Evolutionary conservation across 2,797 vertebrate genomes (phyloP), one percentile per base, ranked within the genome.

Genomic region (Danio albolineatus): DNA sequence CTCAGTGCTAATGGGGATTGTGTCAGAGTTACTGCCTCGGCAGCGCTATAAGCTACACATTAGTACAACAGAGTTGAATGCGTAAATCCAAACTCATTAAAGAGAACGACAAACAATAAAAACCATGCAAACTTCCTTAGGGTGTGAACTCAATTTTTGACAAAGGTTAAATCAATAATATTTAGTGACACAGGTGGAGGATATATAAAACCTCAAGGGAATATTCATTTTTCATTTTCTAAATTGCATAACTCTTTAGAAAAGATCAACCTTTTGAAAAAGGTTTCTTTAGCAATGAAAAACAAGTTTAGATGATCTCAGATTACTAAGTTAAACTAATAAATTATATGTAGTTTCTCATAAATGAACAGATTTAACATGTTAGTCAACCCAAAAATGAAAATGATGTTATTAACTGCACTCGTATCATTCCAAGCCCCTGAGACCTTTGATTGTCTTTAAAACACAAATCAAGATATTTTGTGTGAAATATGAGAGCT

Each of bases 1-100:
- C 36, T 44, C 61, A 70, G 82, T 28, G 59, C 44, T 67, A 76
- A 83, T 65, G 70, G 46, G 71, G 38, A 84, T 84, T 57, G 48
- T 64, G 41, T 70, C 69, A 61, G 48, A 61, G 28, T 69, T 54
- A 84, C 62, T 62, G 78, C 51, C 54, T 70, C 8, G 21, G 49
- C 8, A 28, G 43, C 2, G 2, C 10, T 4, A 38, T 53, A 43
- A 78, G 43, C 17, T 6, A 39, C 12, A 36, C 28, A 72, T 65
- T 77, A 67, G 39, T 38, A 56, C 4, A 65, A 39, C 69, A 39
- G 12, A 44, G 77, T 64, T 79, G 10, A 53, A 41, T 16, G 19
- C 4, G 17, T 16, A 62, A 60, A 61, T 62, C 28, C 8, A 71
- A 78, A 43, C 36, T 71, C n/a, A 51, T 78, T 78, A 60, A 66